Evolutionary conservation across 1,140 invertebrate species (phyloP).

Genomic region (Orchestia grillus): DNA sequence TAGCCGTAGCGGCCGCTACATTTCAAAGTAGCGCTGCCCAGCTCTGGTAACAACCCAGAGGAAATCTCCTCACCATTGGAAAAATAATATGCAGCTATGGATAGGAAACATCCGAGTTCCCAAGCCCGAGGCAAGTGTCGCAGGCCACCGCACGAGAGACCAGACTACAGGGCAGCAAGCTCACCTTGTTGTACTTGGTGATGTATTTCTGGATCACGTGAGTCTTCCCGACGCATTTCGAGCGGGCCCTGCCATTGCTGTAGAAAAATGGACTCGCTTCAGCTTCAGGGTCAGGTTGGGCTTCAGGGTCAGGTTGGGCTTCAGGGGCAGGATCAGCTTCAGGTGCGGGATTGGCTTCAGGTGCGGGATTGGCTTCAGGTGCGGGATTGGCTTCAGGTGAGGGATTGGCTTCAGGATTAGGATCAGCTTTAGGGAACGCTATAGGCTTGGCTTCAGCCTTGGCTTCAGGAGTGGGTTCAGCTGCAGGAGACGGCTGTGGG

Average conservation of each 20-base stretch:
- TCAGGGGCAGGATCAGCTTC: neutral
- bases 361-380: neutral
- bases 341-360: neutral
- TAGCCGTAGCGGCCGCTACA: no score
- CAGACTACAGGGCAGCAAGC: neutral
- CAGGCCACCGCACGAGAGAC: no score
- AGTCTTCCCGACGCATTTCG: neutral
- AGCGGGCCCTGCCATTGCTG: neutral
- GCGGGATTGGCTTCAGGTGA: neutral
- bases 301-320: neutral
- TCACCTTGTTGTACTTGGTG: conserved; percentile 26
- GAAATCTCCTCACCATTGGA: no score
- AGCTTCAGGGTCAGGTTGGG: neutral
- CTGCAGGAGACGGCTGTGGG: neutral
- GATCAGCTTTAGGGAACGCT: neutral
- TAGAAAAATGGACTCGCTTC: neutral
- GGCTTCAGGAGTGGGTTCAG: neutral
- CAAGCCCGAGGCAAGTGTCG: no score
- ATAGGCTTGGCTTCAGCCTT: neutral
- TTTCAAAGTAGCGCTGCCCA: no score
- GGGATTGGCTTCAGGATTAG: neutral
- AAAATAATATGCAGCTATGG: no score
- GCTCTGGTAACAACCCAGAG: no score
- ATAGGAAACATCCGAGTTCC: no score
- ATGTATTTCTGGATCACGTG: conserved; percentile 33